Evolutionary conservation across 2,888 invertebrate species (phyloP).

Genomic region (Oegoconia quadripuncta): DNA sequence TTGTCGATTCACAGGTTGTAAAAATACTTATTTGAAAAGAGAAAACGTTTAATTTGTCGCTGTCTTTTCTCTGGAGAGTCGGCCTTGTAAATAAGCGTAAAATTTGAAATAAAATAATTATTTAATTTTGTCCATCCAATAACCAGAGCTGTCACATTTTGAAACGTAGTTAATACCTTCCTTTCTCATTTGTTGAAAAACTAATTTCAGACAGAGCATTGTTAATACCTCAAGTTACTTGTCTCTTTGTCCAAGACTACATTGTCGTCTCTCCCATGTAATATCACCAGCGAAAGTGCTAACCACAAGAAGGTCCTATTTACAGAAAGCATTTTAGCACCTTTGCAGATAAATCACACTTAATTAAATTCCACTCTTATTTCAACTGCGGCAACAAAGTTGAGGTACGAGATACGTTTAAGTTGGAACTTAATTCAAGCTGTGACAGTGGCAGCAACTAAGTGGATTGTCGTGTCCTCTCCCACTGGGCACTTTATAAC

Average conservation of each 20-base stretch:
- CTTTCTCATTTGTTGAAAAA: no score
- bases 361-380: slow-evolving; percentile 35
- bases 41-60: no score
- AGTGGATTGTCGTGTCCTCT: slow-evolving; percentile 58
- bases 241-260: not conserved
- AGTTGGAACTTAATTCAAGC: slow-evolving; percentile 39
- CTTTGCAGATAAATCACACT: slow-evolving; percentile 29
- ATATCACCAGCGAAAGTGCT: slow-evolving; percentile 1
- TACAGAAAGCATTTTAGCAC: slow-evolving; percentile 17
- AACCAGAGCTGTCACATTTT: no score
- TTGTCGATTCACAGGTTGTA: no score
- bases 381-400: slow-evolving; percentile 29
- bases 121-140: not conserved
- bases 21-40: no score
- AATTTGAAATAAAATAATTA: no score
- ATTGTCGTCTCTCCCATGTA: not conserved
- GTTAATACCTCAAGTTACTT: not conserved
- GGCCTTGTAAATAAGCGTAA: no score
- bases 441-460: slow-evolving; percentile 39
- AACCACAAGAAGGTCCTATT: slow-evolving; percentile 7
- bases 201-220: no score
- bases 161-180: no score
- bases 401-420: slow-evolving; percentile 18
- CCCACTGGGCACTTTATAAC: slow-evolving; percentile 47
- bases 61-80: no score